phyloP scores from a whole-genome alignment of 2,113 vertebrate species.

The Carollia perspicillata region DNA sequence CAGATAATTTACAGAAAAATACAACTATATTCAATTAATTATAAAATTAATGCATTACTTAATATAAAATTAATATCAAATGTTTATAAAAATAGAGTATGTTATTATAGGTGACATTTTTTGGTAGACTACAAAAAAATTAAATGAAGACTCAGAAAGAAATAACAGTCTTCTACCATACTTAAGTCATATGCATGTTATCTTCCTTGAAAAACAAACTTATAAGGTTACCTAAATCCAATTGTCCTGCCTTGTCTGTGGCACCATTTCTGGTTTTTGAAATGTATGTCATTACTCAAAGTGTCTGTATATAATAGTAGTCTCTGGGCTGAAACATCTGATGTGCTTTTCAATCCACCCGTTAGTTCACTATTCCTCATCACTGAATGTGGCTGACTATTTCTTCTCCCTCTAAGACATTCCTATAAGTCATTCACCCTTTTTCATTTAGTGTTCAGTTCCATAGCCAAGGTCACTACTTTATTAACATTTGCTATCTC shows the following conservation, averaged over 20 bases:
- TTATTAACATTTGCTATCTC: not conserved
- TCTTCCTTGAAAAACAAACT: not conserved
- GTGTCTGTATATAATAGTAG: not conserved
- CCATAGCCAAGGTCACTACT: not conserved
- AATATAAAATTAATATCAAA: not conserved
- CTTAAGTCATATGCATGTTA: not conserved
- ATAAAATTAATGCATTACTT: not conserved
- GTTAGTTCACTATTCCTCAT: not conserved
- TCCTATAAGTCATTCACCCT: not conserved
- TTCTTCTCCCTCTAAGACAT: not conserved
- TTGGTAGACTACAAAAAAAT: not conserved
- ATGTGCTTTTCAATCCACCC: not conserved
- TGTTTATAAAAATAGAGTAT: not conserved
- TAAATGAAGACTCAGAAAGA: not conserved
- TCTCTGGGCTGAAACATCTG: not conserved
- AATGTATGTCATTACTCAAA: not conserved
- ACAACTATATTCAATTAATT: not conserved
- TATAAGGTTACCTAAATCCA: not conserved
- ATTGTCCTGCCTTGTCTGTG: not conserved
- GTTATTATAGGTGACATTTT: not conserved
- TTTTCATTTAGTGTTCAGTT: not conserved
- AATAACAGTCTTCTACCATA: not conserved
- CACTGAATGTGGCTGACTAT: not conserved
- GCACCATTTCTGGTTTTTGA: not conserved
- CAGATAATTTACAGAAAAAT: not conserved